phyloP scores from a whole-genome alignment of 2,888 invertebrate species.

The Anoncus sp. region DNA sequence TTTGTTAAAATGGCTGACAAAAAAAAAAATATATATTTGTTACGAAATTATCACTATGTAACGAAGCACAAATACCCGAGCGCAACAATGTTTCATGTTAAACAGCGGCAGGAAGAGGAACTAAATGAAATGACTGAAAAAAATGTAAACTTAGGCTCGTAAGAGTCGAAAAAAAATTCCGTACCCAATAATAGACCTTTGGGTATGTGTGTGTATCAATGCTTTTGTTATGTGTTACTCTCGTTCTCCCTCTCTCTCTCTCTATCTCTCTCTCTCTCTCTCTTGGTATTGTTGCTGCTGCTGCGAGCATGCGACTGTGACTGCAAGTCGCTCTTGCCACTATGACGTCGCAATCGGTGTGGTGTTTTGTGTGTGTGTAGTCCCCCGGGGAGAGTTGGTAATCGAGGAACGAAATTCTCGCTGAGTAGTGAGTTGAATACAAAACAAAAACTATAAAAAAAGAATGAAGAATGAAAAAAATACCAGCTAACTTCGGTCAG shows the following conservation, averaged over 20 bases:
- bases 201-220: conserved; percentile 28
- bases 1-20: conserved; percentile 58
- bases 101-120: neutral
- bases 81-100: conserved; percentile 42
- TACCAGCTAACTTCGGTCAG: conserved; percentile 48
- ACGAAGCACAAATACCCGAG: conserved; percentile 50
- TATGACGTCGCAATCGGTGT: conserved; percentile 48
- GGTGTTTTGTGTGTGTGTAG: too few species aligned
- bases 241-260: conserved; percentile 29
- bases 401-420: conserved; percentile 48
- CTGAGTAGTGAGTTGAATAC: conserved; percentile 9
- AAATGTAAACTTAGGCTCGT: conserved; percentile 23
- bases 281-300: conserved; percentile 38
- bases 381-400: conserved; percentile 39
- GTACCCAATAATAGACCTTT: conserved; percentile 53
- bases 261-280: conserved; percentile 21
- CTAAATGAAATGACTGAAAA: neutral
- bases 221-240: conserved; percentile 44
- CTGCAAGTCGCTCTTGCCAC: conserved; percentile 48
- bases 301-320: conserved; percentile 58
- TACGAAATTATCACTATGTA: conserved; percentile 52
- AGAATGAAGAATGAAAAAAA: conserved; percentile 15
- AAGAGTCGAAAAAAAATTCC: conserved; percentile 28
- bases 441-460: conserved; percentile 8
- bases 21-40: conserved; percentile 31